Evolutionary conservation across 2,888 invertebrate genomes (phyloP), one percentile per base, ranked within the genome.

Genomic region (Sarcophaga carnaria): DNA sequence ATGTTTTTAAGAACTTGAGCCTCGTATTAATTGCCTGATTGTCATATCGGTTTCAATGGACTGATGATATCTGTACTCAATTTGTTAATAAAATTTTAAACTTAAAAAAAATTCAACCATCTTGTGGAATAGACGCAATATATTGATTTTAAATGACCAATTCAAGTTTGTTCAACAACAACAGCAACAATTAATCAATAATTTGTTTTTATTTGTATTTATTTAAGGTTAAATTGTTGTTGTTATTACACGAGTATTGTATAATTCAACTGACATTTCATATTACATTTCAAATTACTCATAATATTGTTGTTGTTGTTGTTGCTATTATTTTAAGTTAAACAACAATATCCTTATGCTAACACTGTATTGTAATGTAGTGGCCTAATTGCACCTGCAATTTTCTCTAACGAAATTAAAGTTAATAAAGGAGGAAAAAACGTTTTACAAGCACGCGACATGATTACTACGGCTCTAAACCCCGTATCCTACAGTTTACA

Each of bases 381-480:
- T 70, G 22, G 62, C 66, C 66, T 83, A 77, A 83, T 83, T 78
- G 72, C 67, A 83, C 25, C 72, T 74, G 67, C 62, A 83, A 83
- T 83, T 83, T 83, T 63, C 70, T 69, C 45, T 60, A 20, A 27
- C 12, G 11, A 75, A 84, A 84, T 80, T 84, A 80, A 63, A 84
- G 27, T 45, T 72, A 77, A 62, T 54, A 67, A 62, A 49, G 37
- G 59, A 37, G 37, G 47, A 64, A 45, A 72, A 64, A 64, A 71
- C 8, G 75, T 76, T 71, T 47, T 60, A 20, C 12, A 75, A 85
- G 27, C 85, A 85, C 85, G 85, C 81, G 78, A 85, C 72, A 63
- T 63, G 11, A 12, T 79, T 70, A 62, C 17, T 64, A 27, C 63
- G 62, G 45, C 27, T 60, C 54, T 12, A 45, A 20, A 47, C 22